These are phyloP conservation scores for Steatornis caripensis DNA, from an alignment of 2,113 vertebrate species.

Conservation along the genomic window DNA sequence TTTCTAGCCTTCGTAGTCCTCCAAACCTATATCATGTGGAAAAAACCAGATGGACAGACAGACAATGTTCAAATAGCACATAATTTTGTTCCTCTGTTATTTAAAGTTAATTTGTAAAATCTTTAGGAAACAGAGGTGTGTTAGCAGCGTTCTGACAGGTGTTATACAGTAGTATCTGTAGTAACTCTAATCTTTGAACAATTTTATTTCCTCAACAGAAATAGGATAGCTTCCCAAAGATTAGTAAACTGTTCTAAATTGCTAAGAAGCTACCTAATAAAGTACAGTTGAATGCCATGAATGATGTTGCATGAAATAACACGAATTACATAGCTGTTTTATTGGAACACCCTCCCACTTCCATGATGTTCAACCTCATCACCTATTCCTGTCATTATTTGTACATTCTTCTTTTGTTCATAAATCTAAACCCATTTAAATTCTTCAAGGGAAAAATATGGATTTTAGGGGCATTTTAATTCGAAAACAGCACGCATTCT, in stretches of 20 bases:
- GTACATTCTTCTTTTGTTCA: neutral
- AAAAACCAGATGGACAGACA: neutral
- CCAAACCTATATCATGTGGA: neutral
- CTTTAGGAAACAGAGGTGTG: neutral
- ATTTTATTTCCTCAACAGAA: conserved; percentile 28
- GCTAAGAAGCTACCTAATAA: neutral
- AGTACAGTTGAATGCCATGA: neutral
- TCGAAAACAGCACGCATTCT: neutral
- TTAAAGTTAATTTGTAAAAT: conserved; percentile 17
- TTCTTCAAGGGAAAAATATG: neutral
- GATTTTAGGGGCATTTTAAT: neutral
- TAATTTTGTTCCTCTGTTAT: neutral
- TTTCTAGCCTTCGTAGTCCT: neutral
- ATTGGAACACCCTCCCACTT: no score
- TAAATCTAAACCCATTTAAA: neutral
- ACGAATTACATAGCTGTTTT: neutral
- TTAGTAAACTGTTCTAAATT: neutral
- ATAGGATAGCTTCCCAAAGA: conserved; percentile 14
- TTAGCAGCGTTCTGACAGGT: neutral
- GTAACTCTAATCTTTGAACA: neutral
- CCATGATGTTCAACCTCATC: neutral
- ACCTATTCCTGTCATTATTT: neutral
- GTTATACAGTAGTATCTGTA: neutral
- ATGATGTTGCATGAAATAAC: neutral
- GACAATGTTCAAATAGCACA: neutral